Conservation (phyloP, 2,888 invertebrate species). For the Drosophila kanekoi region DNA sequence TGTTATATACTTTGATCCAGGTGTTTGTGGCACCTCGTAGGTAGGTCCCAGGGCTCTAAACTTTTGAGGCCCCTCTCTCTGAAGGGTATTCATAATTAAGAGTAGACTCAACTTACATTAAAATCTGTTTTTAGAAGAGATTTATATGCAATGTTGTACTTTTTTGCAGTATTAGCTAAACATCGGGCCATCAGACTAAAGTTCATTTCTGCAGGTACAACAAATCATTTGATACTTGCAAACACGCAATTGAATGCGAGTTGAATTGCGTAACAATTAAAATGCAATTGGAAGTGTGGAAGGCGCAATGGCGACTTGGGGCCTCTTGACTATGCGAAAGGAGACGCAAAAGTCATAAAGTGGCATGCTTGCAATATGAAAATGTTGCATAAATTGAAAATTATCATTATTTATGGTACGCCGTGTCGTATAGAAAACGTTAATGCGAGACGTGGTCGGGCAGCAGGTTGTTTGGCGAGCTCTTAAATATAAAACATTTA, state of each 20-base stretch:
- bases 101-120: too few species aligned
- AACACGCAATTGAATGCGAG: not conserved
- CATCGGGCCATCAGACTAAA: too few species aligned
- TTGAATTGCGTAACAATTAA: slow-evolving; percentile 41
- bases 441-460: slow-evolving; percentile 26
- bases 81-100: too few species aligned
- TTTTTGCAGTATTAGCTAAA: too few species aligned
- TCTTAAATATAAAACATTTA: slow-evolving; percentile 78
- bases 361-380: slow-evolving; percentile 32
- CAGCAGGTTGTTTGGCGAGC: slow-evolving; percentile 57
- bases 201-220: not conserved
- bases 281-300: slow-evolving; percentile 28
- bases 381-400: slow-evolving; percentile 66
- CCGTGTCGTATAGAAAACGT: slow-evolving; percentile 42
- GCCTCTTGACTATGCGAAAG: too few species aligned
- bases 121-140: too few species aligned
- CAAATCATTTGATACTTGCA: not conserved
- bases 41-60: too few species aligned
- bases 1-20: too few species aligned
- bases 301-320: slow-evolving; percentile 16
- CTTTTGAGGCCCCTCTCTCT: too few species aligned
- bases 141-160: too few species aligned
- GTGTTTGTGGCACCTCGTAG: too few species aligned
- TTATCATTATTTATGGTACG: slow-evolving; percentile 68
- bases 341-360: too few species aligned